Percentiles rank a stretch among this genome's conserved stretches.
Evolutionary conservation across 2,888 invertebrate genomes (phyloP).

Genomic region (Xanthia icteritia): DNA sequence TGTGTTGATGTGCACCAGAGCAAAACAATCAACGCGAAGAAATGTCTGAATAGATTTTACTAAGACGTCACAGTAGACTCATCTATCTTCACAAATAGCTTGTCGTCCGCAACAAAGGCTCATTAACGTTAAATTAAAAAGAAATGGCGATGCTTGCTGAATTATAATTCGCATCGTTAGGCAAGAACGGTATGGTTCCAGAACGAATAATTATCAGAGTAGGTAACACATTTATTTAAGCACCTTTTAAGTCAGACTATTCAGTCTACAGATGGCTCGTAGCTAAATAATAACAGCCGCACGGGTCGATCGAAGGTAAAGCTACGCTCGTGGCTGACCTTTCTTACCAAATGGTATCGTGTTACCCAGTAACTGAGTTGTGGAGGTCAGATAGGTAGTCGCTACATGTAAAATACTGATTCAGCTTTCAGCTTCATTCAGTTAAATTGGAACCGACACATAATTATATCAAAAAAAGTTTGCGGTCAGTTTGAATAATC

Average conservation of each 20-base stretch:
- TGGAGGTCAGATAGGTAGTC: background rate
- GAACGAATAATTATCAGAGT: constrained; percentile 26
- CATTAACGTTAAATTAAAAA: constrained; percentile 71
- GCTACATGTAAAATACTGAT: background rate
- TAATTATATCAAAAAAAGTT: too few species aligned
- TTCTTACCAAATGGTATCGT: background rate
- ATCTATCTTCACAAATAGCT: constrained; percentile 61
- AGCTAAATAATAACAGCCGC: background rate
- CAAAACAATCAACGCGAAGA: constrained; percentile 37
- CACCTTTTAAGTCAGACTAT: background rate
- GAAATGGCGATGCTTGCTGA: constrained; percentile 52
- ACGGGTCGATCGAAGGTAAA: background rate
- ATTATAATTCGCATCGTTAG: constrained; percentile 59
- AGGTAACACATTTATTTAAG: background rate
- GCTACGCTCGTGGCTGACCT: background rate
- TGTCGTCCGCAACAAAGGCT: constrained; percentile 60
- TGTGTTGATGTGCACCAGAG: constrained; percentile 19
- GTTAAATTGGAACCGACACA: background rate
- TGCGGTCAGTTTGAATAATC: too few species aligned
- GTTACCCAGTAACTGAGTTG: background rate
- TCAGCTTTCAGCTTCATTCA: background rate
- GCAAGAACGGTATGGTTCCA: constrained; percentile 36
- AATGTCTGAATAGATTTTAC: constrained; percentile 46
- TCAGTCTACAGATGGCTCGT: background rate
- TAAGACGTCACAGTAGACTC: constrained; percentile 44